phyloP scores from a whole-genome alignment of 2,113 vertebrate species.

The Phodopus roborovskii region DNA sequence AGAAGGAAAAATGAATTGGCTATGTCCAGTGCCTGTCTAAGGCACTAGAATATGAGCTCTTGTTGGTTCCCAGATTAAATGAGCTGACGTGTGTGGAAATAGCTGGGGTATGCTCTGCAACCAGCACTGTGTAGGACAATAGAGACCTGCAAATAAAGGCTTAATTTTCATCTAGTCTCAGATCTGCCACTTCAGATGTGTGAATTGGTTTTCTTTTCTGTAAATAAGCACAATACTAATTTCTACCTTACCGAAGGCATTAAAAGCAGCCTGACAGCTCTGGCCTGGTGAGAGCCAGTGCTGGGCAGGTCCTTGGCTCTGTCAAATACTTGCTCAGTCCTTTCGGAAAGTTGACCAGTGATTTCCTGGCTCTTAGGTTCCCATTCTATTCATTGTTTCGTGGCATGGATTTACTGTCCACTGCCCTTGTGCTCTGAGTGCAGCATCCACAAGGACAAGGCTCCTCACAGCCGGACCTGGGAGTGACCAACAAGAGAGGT shows the following conservation, averaged over 20 bases:
- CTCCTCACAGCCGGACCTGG: slow-evolving; percentile 55
- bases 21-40: too few species aligned
- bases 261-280: not conserved
- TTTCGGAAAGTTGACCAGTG: not conserved
- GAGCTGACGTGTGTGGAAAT: not conserved
- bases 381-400: not conserved
- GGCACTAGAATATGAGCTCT: not conserved
- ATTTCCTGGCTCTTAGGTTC: slow-evolving; percentile 41
- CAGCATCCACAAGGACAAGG: slow-evolving; percentile 38
- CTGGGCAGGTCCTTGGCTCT: not conserved
- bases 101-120: not conserved
- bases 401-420: not conserved
- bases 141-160: not conserved
- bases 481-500: slow-evolving; percentile 68
- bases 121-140: not conserved
- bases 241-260: not conserved
- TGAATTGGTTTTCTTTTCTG: not conserved
- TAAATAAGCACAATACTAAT: slow-evolving; percentile 13
- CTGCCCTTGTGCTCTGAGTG: not conserved
- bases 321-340: slow-evolving; percentile 7
- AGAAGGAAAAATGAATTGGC: not conserved
- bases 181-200: not conserved
- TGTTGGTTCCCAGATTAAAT: not conserved
- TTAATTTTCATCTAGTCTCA: not conserved
- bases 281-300: not conserved